phyloP scores from a whole-genome alignment of 2,113 vertebrate genomes.

The Ptilorrhoa leucosticta region DNA sequence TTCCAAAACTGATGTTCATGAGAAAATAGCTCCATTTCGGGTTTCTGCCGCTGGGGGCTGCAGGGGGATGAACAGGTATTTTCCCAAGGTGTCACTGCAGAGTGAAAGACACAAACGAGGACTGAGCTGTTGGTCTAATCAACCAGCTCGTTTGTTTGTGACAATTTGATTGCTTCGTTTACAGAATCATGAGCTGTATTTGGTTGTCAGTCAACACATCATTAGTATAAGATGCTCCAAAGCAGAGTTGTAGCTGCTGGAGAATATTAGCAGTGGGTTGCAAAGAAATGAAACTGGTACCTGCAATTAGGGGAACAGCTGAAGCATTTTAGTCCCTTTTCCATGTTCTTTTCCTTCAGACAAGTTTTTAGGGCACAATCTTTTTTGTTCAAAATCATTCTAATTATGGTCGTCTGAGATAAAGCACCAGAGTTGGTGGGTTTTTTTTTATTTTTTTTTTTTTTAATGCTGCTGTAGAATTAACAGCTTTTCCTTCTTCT shows the following conservation, averaged over 20 bases:
- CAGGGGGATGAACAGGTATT: fast-evolving
- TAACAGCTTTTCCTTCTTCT: background rate
- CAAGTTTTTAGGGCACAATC: background rate
- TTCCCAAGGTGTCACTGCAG: background rate
- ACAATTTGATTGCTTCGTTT: background rate
- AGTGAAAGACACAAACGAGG: fast-evolving
- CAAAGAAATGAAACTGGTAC: background rate
- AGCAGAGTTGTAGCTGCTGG: background rate
- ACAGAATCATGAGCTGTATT: background rate
- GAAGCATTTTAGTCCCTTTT: background rate
- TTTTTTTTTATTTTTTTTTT: background rate
- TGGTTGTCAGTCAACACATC: background rate
- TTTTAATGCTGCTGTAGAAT: background rate
- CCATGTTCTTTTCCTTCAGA: background rate
- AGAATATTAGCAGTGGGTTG: background rate
- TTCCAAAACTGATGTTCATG: background rate
- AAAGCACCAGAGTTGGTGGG: background rate
- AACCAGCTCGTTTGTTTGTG: background rate
- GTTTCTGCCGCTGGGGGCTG: background rate
- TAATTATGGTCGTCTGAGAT: background rate
- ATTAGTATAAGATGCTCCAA: background rate
- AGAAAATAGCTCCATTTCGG: background rate
- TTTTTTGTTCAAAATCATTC: background rate
- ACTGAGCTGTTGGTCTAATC: background rate
- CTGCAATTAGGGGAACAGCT: background rate